These are phyloP conservation scores for Poecilia wingei DNA, from an alignment of 2,797 vertebrate species.

Conservation along the genomic window DNA sequence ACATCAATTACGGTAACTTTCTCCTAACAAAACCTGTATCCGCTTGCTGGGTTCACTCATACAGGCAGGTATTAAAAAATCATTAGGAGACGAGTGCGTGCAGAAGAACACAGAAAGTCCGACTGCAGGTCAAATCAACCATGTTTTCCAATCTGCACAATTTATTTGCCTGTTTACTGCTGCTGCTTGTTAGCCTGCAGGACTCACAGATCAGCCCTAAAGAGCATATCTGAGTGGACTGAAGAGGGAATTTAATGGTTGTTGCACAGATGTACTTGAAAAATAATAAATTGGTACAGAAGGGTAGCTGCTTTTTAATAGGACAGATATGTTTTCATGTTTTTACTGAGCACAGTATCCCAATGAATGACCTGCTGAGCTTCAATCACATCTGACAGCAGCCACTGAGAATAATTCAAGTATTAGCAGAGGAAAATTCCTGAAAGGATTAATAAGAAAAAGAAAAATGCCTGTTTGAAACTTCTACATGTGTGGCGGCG, in stretches of 20 bases:
- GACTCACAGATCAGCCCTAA: not conserved
- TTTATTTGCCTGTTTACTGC: slow-evolving; percentile 3
- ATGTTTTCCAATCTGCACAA: slow-evolving; percentile 5
- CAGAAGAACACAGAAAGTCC: slow-evolving; percentile 6
- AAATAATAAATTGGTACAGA: slow-evolving; percentile 15
- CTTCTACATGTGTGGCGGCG: slow-evolving; percentile 24
- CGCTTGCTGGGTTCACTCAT: not conserved
- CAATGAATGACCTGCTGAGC: slow-evolving; percentile 9
- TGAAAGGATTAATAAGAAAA: slow-evolving; percentile 1
- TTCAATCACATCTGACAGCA: slow-evolving; percentile 11
- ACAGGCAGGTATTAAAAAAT: slow-evolving; percentile 30
- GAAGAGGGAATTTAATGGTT: slow-evolving; percentile 12
- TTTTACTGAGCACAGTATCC: not conserved
- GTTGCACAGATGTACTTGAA: slow-evolving; percentile 17
- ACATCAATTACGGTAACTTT: slow-evolving; percentile 9
- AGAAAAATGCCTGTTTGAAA: slow-evolving; percentile 7
- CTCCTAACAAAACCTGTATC: slow-evolving; percentile 3
- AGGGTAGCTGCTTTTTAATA: slow-evolving; percentile 5
- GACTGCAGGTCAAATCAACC: slow-evolving; percentile 26
- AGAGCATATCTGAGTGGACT: slow-evolving; percentile 12
- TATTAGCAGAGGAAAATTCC: slow-evolving; percentile 1
- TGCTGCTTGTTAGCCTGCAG: slow-evolving; percentile 3
- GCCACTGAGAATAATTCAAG: slow-evolving; percentile 12
- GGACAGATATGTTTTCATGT: not conserved
- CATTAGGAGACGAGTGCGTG: slow-evolving; percentile 9